Base-by-base conservation (phyloP, 1,140 invertebrate genomes). In the Scaptodrosophila lebanonensis region DNA sequence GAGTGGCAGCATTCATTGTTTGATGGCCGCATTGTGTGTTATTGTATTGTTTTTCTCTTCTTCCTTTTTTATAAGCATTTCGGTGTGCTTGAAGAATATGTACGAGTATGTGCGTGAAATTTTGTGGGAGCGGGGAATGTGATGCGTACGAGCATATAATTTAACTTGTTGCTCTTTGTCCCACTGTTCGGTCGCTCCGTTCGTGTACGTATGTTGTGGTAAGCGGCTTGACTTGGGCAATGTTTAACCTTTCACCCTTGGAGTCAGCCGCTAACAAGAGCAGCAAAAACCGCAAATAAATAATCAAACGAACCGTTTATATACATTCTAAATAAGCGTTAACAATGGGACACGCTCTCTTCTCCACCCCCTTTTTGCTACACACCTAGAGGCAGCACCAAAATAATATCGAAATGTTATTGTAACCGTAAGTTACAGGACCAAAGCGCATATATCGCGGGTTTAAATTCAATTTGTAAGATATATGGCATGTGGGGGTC, bases 261-360 rank as follows among this genome's bases (percentile, higher is more conserved):
- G n/a, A n/a, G n/a, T 50, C 45, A 48, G 52, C 51, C 57, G 35
- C 57, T 66, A 58, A 58, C 49, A 70, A 47, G 35, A 49, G 50
- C 59, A 43, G 9, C 42, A 44, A 44, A 44, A 42, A 29, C 45
- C 65, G 56, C 47, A 47, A n/a, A n/a, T n/a, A 66, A 65, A 62
- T 79, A 72, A 76, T 79, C 72, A 72, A 60, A 58, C 53, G 50
- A 72, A 79, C 51, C 73, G 68, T 72, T 76, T 77, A 76, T 67
- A 39, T 72, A 53, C 72, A 77, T 66, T 76, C 39, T 40, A 64
- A 77, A 67, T 62, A 63, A 38, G 22, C 48, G 32, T 9, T 32
- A 20, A 30, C 45, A 32, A 33, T 52, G 40, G 39, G 44, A 33
- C 69, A 17, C 52, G 36, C 22, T 29, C 12, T 25, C n/a, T 1